Percentiles rank a stretch among this genome's conserved stretches.
phyloP scores from a whole-genome alignment of 2,797 vertebrate species.

The Catamblyrhynchus diadema region DNA sequence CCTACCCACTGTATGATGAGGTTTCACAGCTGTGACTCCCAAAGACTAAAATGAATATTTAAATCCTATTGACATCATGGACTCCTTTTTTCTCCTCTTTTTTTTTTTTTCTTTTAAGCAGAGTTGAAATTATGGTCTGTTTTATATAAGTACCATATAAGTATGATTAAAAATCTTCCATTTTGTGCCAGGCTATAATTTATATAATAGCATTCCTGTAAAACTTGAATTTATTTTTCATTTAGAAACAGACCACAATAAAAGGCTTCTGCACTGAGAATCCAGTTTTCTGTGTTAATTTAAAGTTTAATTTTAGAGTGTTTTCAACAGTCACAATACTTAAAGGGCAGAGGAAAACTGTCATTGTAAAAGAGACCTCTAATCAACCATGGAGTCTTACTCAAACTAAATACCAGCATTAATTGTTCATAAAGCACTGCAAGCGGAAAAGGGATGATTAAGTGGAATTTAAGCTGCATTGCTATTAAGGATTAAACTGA shows the following conservation, averaged over 20 bases:
- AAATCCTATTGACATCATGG: not conserved
- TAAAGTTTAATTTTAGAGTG: slow-evolving; percentile 2
- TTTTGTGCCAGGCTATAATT: slow-evolving; percentile 27
- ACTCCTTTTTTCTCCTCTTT: not conserved
- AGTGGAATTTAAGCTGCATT: slow-evolving; percentile 24
- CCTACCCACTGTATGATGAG: not conserved
- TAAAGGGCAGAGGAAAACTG: slow-evolving; percentile 6
- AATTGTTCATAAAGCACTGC: slow-evolving; percentile 40
- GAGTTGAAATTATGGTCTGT: not conserved
- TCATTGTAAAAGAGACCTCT: slow-evolving; percentile 7
- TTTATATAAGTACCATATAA: not conserved
- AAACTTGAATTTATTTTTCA: slow-evolving; percentile 44
- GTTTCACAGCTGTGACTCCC: not conserved
- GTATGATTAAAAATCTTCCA: not conserved
- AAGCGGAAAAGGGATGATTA: slow-evolving; percentile 45
- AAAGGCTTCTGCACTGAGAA: not conserved
- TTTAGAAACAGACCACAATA: slow-evolving; percentile 14
- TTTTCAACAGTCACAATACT: not conserved
- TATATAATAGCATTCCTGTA: slow-evolving; percentile 31
- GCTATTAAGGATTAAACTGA: slow-evolving; percentile 36
- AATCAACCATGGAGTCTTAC: slow-evolving; percentile 9
- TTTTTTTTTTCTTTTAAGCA: not conserved
- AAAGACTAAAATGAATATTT: not conserved
- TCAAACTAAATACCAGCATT: slow-evolving; percentile 18
- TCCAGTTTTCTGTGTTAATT: not conserved